A percentile compares a stretch with the other conserved stretches of the same genome.
Conservation (phyloP, 2,888 invertebrate genomes). For the Spodoptera littoralis region DNA sequence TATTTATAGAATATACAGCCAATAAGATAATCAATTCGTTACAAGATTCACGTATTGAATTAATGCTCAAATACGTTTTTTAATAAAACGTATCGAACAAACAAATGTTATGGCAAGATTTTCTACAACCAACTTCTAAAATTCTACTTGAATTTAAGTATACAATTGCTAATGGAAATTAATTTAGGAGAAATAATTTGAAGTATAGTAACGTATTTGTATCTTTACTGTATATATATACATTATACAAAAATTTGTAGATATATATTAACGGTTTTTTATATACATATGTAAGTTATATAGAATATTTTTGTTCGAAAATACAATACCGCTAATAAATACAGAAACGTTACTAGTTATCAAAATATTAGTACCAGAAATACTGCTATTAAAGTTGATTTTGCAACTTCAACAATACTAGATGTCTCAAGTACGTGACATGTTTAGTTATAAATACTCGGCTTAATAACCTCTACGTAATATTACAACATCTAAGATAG, state of each 20-base stretch:
- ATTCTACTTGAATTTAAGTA: conserved; percentile 18
- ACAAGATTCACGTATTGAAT: conserved; percentile 18
- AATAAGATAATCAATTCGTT: conserved; percentile 16
- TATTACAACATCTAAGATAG: conserved; percentile 37
- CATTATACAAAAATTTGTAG: too few relatives aligned
- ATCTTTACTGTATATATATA: too few relatives aligned
- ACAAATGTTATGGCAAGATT: conserved; percentile 57
- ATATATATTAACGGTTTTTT: too few relatives aligned
- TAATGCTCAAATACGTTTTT: conserved; percentile 44
- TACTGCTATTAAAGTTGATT: conserved; percentile 24
- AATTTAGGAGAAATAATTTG: too few relatives aligned
- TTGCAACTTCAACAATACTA: conserved; percentile 23
- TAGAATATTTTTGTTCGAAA: conserved; percentile 1
- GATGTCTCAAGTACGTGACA: conserved; percentile 44
- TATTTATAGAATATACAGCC: conserved; percentile 25
- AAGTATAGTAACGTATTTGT: too few relatives aligned
- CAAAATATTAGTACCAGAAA: too few relatives aligned
- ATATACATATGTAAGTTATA: too few relatives aligned
- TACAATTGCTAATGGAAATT: too few relatives aligned
- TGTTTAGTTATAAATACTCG: conserved; percentile 19
- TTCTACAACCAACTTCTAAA: conserved; percentile 33
- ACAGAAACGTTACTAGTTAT: too few relatives aligned
- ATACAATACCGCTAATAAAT: conserved; percentile 9
- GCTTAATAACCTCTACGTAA: conserved; percentile 32
- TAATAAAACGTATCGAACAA: conserved; percentile 39